A percentile compares a stretch with the other conserved stretches of the same genome.
Conservation (phyloP, 2,113 vertebrate genomes). For the Gorsachius goisagi region DNA sequence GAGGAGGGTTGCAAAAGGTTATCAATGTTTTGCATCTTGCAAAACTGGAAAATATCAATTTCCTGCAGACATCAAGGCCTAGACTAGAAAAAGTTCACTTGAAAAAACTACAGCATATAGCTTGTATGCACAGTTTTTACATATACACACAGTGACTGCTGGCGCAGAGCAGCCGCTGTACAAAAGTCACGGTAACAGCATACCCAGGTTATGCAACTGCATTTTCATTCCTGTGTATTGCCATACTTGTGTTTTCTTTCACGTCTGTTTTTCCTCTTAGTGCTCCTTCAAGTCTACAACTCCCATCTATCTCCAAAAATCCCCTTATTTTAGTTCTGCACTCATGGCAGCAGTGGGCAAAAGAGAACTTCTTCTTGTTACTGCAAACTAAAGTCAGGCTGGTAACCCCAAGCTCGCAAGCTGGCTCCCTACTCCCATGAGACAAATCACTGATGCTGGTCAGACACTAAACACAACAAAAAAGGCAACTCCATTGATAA, state of each 20-base stretch:
- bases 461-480: not conserved
- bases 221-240: not conserved
- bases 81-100: not conserved
- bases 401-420: rapidly evolving
- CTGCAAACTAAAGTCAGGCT: not conserved
- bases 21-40: conserved; percentile 29
- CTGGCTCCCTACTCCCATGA: not conserved
- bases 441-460: not conserved
- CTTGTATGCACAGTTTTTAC: not conserved
- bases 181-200: not conserved
- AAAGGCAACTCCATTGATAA: not conserved
- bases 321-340: not conserved
- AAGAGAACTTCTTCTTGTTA: not conserved
- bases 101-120: not conserved
- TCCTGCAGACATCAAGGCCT: conserved; percentile 17
- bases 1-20: conserved; percentile 11
- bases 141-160: not conserved
- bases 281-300: not conserved
- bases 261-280: not conserved
- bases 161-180: not conserved
- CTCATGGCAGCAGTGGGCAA: not conserved
- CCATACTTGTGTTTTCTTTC: not conserved
- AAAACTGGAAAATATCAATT: conserved; percentile 32
- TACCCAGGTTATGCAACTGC: not conserved
- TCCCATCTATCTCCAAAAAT: not conserved